These are phyloP conservation scores for Myodes glareolus DNA, from an alignment of 2,113 vertebrate species.

Conservation along the genomic window DNA sequence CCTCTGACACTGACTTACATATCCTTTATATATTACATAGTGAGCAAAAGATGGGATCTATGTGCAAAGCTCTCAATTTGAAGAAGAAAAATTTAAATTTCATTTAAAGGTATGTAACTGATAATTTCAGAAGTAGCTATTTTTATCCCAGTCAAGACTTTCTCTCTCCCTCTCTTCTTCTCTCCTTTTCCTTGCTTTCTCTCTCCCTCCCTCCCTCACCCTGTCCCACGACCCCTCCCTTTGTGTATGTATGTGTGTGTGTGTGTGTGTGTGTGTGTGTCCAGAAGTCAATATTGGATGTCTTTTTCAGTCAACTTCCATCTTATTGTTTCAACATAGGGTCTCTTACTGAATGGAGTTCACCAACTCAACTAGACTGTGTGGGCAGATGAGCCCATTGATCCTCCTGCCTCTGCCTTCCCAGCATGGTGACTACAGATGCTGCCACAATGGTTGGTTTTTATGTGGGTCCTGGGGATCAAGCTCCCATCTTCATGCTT, in stretches of 20 bases:
- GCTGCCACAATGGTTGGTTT: too few species aligned
- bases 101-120: neutral
- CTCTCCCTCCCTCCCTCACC: too few species aligned
- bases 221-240: accelerated
- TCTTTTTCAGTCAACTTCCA: neutral
- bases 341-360: neutral
- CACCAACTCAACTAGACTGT: neutral
- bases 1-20: neutral
- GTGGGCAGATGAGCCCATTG: too few species aligned
- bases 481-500: too few species aligned
- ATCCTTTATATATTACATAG: neutral
- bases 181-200: too few species aligned
- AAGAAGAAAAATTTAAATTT: neutral
- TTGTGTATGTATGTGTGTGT: neutral
- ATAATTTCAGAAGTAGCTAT: neutral
- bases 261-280: neutral
- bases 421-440: neutral
- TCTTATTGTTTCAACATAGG: neutral
- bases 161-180: too few species aligned
- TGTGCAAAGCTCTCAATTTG: neutral
- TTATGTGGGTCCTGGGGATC: too few species aligned
- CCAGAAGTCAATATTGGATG: neutral
- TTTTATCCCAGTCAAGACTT: neutral
- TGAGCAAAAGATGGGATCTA: neutral
- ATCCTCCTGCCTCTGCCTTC: too few species aligned